phyloP scores from a whole-genome alignment of 30 jellyfish, hydroid and myxozoan genomes.

The Aurelia coerulea region DNA sequence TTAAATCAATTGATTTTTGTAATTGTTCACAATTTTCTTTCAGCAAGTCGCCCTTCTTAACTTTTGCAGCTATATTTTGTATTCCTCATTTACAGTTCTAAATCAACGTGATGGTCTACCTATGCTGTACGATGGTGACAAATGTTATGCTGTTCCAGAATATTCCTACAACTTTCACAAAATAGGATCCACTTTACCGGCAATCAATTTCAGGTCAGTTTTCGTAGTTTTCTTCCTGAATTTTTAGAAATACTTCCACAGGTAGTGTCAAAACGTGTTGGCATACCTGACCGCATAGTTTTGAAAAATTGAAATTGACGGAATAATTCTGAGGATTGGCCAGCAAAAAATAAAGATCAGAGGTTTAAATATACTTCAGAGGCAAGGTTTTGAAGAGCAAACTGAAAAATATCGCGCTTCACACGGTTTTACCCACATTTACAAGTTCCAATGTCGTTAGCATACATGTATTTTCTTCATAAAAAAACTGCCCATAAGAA shows the following conservation, averaged over 20 bases:
- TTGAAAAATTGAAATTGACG: not conserved
- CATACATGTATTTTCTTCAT: too few species aligned
- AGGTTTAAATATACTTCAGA: too few species aligned
- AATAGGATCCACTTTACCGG: constrained; percentile 86
- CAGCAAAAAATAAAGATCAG: too few species aligned
- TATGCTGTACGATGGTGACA: constrained; percentile 72
- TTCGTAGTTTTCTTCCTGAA: not conserved
- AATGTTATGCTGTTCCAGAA: constrained; percentile 81
- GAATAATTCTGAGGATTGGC: too few species aligned
- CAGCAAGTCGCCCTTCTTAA: not conserved
- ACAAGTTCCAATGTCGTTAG: too few species aligned
- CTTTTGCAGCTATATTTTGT: not conserved
- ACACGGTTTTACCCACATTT: too few species aligned
- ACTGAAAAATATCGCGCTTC: too few species aligned
- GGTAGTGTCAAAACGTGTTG: not conserved
- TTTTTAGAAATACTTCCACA: too few species aligned
- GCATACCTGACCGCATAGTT: not conserved
- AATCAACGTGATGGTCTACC: constrained; percentile 77
- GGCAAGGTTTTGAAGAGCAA: too few species aligned
- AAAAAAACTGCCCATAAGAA: too few species aligned
- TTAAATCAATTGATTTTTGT: too few species aligned
- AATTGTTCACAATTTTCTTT: not conserved
- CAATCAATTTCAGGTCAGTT: constrained; percentile 80
- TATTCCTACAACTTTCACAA: constrained; percentile 75
- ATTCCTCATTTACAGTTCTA: constrained; percentile 30